These are phyloP conservation scores for Grantiella picta DNA, from an alignment of 2,113 vertebrate genomes.

Conservation along the genomic window DNA sequence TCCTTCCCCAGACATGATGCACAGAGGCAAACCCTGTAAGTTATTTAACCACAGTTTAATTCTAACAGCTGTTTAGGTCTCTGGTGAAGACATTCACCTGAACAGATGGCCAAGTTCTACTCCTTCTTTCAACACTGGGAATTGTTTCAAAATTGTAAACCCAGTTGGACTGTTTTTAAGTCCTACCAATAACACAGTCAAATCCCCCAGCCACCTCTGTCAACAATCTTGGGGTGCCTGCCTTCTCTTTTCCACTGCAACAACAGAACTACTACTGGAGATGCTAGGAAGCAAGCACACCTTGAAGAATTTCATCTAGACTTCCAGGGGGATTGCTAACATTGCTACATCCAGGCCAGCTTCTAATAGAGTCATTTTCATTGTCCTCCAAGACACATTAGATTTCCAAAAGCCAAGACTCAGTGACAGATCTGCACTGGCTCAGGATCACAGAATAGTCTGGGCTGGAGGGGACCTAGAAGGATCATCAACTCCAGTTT, in stretches of 20 bases:
- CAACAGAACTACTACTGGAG: neutral
- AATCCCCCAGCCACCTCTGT: neutral
- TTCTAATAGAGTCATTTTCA: neutral
- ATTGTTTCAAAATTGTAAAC: neutral
- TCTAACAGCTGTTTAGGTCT: neutral
- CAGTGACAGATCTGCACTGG: neutral
- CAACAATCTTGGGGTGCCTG: neutral
- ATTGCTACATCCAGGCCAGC: neutral
- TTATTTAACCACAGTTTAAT: neutral
- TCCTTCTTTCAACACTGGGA: neutral
- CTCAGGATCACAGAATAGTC: neutral
- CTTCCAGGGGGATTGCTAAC: neutral
- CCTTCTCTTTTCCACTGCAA: neutral
- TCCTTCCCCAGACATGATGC: neutral
- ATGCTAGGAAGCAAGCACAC: neutral
- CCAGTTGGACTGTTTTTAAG: neutral
- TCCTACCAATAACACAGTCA: neutral
- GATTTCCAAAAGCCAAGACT: neutral
- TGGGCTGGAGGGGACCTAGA: neutral
- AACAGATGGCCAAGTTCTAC: neutral
- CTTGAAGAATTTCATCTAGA: neutral
- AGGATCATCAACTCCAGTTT: neutral
- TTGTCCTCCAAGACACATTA: neutral
- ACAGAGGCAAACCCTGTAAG: neutral
- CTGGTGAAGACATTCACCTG: neutral